Conservation (phyloP, 2,113 vertebrate species). For the Rhegmatorhina hoffmannsi region DNA sequence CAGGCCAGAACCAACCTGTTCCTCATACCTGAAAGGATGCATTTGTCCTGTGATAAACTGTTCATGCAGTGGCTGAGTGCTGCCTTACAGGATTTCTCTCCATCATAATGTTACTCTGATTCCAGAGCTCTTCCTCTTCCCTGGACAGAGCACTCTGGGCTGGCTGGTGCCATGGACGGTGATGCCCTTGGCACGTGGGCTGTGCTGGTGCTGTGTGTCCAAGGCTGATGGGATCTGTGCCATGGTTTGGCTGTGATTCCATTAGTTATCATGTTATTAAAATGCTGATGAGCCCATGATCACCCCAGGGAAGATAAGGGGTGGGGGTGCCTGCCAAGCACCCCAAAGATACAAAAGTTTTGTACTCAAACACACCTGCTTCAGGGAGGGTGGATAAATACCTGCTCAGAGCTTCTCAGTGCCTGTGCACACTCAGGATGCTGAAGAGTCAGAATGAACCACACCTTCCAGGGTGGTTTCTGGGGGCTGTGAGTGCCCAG, state of each 20-base stretch:
- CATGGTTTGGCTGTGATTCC: neutral
- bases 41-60: too few relatives aligned
- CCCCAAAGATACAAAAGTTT: neutral
- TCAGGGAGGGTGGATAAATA: neutral
- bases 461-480: neutral
- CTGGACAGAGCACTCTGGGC: rapidly evolving
- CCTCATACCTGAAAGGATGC: neutral
- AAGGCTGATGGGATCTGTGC: neutral
- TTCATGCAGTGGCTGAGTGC: neutral
- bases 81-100: neutral
- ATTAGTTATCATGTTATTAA: rapidly evolving
- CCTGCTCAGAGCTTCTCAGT: neutral
- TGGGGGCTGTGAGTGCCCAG: neutral
- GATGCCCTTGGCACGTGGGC: neutral
- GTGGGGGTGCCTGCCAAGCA: neutral
- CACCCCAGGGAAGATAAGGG: rapidly evolving
- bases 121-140: rapidly evolving
- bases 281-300: neutral
- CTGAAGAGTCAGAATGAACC: neutral
- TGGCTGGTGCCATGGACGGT: rapidly evolving
- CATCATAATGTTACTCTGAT: neutral
- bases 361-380: neutral
- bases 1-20: rapidly evolving
- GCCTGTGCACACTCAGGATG: rapidly evolving
- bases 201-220: neutral